phyloP scores from a whole-genome alignment of 2,797 vertebrate species.

The Gila robusta region DNA sequence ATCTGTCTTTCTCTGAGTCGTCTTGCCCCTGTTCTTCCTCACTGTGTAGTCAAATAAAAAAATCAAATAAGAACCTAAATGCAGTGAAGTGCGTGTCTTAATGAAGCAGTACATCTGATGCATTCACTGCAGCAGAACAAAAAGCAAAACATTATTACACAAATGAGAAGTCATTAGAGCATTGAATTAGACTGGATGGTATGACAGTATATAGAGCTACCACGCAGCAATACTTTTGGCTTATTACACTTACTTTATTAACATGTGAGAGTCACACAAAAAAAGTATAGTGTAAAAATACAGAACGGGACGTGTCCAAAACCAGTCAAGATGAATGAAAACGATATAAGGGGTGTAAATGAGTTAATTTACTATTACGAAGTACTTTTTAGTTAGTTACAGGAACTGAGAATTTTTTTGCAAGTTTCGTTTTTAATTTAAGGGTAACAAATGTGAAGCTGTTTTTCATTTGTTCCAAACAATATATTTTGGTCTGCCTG shows the following conservation, averaged over 20 bases:
- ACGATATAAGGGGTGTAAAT: not conserved
- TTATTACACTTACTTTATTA: not conserved
- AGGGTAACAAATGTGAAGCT: not conserved
- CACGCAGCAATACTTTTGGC: not conserved
- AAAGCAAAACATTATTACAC: not conserved
- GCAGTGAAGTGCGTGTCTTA: not conserved
- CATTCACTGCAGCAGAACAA: constrained; percentile 6
- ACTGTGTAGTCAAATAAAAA: constrained; percentile 16
- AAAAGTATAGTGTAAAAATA: not conserved
- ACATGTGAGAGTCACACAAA: not conserved
- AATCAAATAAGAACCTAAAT: constrained; percentile 16
- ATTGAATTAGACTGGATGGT: not conserved
- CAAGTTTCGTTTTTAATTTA: not conserved
- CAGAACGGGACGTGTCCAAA: not conserved
- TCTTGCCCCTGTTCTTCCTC: constrained; percentile 20
- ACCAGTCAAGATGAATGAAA: not conserved
- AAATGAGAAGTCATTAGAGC: not conserved
- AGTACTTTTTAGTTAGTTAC: not conserved
- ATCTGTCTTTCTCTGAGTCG: constrained; percentile 62
- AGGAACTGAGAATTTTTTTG: not conserved
- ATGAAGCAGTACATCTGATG: not conserved
- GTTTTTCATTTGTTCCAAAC: constrained; percentile 5
- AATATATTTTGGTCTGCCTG: not conserved
- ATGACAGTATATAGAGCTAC: not conserved
- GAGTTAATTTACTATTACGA: no score